These are phyloP conservation scores for Keiferia lycopersicella DNA, from an alignment of 2,888 invertebrate genomes.

Conservation along the genomic window DNA sequence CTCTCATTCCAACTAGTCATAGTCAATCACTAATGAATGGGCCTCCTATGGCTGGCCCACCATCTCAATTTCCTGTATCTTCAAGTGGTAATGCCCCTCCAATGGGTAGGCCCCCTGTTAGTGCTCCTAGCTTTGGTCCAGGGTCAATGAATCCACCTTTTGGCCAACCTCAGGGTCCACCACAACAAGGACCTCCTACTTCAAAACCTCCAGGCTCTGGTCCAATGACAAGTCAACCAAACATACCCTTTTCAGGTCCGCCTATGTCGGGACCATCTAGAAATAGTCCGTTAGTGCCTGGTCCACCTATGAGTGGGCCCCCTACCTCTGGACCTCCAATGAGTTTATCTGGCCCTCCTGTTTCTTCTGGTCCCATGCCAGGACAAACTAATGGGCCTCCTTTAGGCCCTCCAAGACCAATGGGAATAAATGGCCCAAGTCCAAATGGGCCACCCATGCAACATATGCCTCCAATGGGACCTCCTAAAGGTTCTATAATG, in stretches of 20 bases:
- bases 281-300: conserved; percentile 57
- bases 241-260: conserved; percentile 49
- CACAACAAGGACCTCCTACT: conserved; percentile 31
- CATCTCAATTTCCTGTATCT: conserved; percentile 45
- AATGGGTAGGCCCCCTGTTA: conserved; percentile 31
- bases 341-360: conserved; percentile 14
- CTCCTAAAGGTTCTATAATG: conserved; percentile 20
- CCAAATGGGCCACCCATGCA: conserved; percentile 33
- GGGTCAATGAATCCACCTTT: conserved; percentile 41
- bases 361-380: conserved; percentile 26
- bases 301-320: conserved; percentile 44
- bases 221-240: conserved; percentile 50
- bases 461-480: conserved; percentile 33
- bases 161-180: conserved; percentile 41
- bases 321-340: conserved; percentile 31
- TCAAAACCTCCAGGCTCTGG: conserved; percentile 43
- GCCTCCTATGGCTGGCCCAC: conserved; percentile 43
- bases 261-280: conserved; percentile 47
- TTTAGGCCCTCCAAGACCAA: conserved; percentile 39
- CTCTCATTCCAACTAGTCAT: conserved; percentile 72
- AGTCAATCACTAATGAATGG: conserved; percentile 65
- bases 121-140: conserved; percentile 38
- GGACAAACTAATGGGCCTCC: conserved; percentile 29
- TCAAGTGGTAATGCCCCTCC: conserved; percentile 47
- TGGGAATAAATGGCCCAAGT: conserved; percentile 50